Evolutionary conservation across 2,888 invertebrate genomes (phyloP), one percentile per base, ranked within the genome.

Genomic region (Macrophya alboannulata): DNA sequence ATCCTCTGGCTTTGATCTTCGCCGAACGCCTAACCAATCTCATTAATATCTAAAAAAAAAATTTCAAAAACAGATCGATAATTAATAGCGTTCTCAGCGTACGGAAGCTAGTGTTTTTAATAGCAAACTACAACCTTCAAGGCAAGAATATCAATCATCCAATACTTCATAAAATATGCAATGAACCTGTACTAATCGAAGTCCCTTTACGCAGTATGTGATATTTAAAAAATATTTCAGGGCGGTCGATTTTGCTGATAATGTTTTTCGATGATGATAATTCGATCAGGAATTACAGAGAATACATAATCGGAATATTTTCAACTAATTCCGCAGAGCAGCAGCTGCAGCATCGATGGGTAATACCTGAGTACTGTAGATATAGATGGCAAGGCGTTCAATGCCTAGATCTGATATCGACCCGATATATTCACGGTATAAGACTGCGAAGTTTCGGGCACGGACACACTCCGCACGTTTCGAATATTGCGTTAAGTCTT

Each of bases 361-460:
- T 31, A 37, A 55, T 55, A 25, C 77, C 77, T 31, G 15, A 51
- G 31, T 55, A 55, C 15, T 51, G 37, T 55, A 31, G 31, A 31
- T 31, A 25, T 77, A 55, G 25, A 17, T 77, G 51, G 31, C 55
- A 77, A 25, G 31, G 48, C 77, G 45, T 77, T 77, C 77, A 51
- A 45, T 74, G 45, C 77, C 37, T 31, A 31, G 31, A 77, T 77
- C n/a, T 77, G 77, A 12, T 31, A 77, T 77, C 51, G 77, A 77
- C 21, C 51, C 31, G 37, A 77, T n/a, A 77, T n/a, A 77, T 37
- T 51, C 51, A 17, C 51, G 51, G n/a, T 17, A 77, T 31, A 77
- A 12, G 55, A 55, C 37, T 31, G 55, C 31, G 31, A 51, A 77
- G 55, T 77, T 51, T 77, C 51, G 55, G 31, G 15, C 17, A 51